Conservation (phyloP, 2,888 invertebrate genomes). For the Cactoblastis cactorum region DNA sequence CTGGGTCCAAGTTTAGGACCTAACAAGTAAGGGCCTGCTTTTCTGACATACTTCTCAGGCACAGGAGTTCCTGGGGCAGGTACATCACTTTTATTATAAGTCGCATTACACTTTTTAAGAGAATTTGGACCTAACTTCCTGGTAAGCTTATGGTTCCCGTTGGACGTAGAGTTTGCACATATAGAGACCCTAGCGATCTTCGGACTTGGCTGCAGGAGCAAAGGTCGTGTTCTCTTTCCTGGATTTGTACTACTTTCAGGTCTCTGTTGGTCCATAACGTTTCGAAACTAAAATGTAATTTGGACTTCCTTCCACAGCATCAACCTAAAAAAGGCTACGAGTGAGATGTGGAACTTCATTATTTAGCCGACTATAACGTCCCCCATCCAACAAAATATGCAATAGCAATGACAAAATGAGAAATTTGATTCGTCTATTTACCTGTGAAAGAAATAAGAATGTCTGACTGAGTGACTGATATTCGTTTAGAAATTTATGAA, state of each 20-base stretch:
- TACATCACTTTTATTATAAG: constrained; percentile 57
- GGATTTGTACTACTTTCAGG: constrained; percentile 59
- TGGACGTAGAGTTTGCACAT: constrained; percentile 52
- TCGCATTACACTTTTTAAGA: constrained; percentile 44
- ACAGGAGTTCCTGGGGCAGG: constrained; percentile 75
- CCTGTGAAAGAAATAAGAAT: constrained; percentile 35
- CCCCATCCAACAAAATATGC: neutral
- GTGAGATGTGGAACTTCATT: neutral
- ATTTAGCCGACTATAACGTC: neutral
- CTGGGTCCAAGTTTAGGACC: constrained; percentile 85
- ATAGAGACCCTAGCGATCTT: constrained; percentile 60
- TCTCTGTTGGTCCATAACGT: constrained; percentile 65
- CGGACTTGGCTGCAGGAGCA: constrained; percentile 61
- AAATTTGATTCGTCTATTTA: constrained; percentile 35
- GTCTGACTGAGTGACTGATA: constrained; percentile 30
- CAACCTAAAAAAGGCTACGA: neutral
- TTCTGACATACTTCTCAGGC: constrained; percentile 73
- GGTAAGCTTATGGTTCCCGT: constrained; percentile 49
- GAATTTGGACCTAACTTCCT: constrained; percentile 45
- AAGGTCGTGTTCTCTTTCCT: constrained; percentile 71
- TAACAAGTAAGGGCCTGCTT: constrained; percentile 84
- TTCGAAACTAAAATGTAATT: constrained; percentile 24
- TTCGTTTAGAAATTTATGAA: constrained; percentile 29
- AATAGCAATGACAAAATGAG: constrained; percentile 13
- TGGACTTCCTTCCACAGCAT: constrained; percentile 12